A percentile compares a stretch with the other conserved stretches of the same genome.
Conservation (phyloP, 2,888 invertebrate genomes). For the Apamea epomidion region DNA sequence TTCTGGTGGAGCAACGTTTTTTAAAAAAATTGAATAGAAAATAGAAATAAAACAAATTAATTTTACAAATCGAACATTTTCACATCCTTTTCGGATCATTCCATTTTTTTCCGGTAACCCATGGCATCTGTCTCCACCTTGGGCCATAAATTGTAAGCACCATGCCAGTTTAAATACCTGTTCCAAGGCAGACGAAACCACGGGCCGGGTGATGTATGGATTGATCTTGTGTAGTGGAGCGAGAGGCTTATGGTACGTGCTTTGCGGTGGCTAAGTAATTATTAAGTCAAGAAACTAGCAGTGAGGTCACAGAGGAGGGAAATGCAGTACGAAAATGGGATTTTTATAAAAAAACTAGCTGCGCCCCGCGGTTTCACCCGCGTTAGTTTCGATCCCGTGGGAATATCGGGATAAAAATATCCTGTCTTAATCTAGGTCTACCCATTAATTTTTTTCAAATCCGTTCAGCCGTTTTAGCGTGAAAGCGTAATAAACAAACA, state of each 20-base stretch:
- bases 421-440: too few relatives aligned
- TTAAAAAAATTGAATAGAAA: too few relatives aligned
- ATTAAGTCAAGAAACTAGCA: slow-evolving; percentile 68
- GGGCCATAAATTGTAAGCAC: slow-evolving; percentile 33
- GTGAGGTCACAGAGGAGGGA: slow-evolving; percentile 47
- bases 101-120: slow-evolving; percentile 10
- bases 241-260: slow-evolving; percentile 64
- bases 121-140: neutral
- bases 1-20: too few relatives aligned
- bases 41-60: neutral
- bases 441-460: too few relatives aligned
- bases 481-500: too few relatives aligned
- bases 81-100: neutral
- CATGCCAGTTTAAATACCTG: slow-evolving; percentile 25
- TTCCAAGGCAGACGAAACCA: slow-evolving; percentile 31
- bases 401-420: too few relatives aligned
- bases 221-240: slow-evolving; percentile 50
- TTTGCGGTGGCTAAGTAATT: slow-evolving; percentile 70
- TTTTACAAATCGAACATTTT: neutral
- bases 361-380: too few relatives aligned
- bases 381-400: too few relatives aligned
- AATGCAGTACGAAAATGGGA: slow-evolving; percentile 1
- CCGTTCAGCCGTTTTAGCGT: too few relatives aligned
- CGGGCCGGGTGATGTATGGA: slow-evolving; percentile 54
- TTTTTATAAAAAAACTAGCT: too few relatives aligned